Evolutionary conservation across 1,140 invertebrate species (phyloP).

Genomic region (Vollenhovia emeryi): DNA sequence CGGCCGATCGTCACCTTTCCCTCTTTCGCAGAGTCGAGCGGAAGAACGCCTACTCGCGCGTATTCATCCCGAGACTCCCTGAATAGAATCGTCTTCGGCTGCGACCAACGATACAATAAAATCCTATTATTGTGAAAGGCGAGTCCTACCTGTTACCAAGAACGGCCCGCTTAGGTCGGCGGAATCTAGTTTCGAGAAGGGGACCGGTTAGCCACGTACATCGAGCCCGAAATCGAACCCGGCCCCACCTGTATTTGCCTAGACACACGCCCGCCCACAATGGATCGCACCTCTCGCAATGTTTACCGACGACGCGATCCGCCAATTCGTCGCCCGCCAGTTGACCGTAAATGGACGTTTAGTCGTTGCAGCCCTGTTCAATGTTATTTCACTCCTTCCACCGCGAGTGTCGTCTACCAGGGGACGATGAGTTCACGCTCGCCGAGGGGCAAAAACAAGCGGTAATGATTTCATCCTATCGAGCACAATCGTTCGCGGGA

Average conservation of each 20-base stretch:
- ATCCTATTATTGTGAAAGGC: conserved; percentile 1
- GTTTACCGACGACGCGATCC: not conserved
- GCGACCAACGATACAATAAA: not conserved
- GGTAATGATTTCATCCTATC: conserved; percentile 45
- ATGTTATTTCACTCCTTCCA: not conserved
- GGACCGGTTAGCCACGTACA: conserved; percentile 30
- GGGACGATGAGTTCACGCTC: conserved; percentile 35
- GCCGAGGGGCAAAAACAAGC: conserved; percentile 26
- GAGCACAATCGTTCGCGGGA: conserved; percentile 13
- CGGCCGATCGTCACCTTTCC: not conserved
- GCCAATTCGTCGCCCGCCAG: not conserved
- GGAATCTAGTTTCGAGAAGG: conserved; percentile 33
- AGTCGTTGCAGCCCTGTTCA: not conserved
- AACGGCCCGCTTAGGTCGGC: conserved; percentile 10
- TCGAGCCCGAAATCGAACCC: not conserved
- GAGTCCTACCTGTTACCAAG: conserved; percentile 39
- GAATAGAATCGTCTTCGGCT: not conserved
- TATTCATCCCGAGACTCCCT: not conserved
- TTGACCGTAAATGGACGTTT: conserved; percentile 35
- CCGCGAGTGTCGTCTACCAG: not conserved
- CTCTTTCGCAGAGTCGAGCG: not conserved
- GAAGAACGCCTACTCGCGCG: not conserved
- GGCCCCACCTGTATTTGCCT: conserved; percentile 27
- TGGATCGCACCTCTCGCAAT: not conserved
- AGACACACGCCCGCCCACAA: conserved; percentile 47